Evolutionary conservation across 2,797 vertebrate genomes (phyloP).

Genomic region (Pangasius macronema): DNA sequence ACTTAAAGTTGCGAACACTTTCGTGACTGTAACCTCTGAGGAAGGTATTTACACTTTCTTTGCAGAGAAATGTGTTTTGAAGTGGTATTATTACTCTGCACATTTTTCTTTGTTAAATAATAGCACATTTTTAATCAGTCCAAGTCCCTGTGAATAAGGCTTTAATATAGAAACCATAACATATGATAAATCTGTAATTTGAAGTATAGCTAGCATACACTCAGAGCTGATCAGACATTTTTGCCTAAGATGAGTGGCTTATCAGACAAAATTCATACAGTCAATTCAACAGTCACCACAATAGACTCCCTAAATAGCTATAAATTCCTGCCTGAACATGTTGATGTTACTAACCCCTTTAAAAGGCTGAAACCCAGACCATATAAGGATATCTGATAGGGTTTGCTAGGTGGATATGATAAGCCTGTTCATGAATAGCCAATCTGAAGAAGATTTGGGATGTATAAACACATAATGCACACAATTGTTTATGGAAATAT

Average conservation of each 20-base stretch:
- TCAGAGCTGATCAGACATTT: neutral
- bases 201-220: neutral
- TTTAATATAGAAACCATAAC: neutral
- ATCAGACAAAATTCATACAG: neutral
- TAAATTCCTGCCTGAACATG: neutral
- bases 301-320: neutral
- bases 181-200: neutral
- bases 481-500: constrained; percentile 10
- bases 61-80: too few relatives aligned
- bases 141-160: neutral
- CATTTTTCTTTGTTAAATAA: neutral
- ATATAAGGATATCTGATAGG: constrained; percentile 7
- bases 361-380: neutral
- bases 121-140: neutral
- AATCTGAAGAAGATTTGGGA: neutral
- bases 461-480: neutral
- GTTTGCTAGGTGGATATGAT: neutral
- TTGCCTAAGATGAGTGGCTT: neutral
- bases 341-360: neutral
- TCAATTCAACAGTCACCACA: neutral
- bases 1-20: neutral
- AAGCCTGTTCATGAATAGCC: neutral
- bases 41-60: too few relatives aligned
- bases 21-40: too few relatives aligned
- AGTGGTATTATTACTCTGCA: too few relatives aligned